Percentiles rank a stretch among this genome's conserved stretches.
Evolutionary conservation across 2,113 vertebrate species (phyloP).

Genomic region (Psilopogon haemacephalus): DNA sequence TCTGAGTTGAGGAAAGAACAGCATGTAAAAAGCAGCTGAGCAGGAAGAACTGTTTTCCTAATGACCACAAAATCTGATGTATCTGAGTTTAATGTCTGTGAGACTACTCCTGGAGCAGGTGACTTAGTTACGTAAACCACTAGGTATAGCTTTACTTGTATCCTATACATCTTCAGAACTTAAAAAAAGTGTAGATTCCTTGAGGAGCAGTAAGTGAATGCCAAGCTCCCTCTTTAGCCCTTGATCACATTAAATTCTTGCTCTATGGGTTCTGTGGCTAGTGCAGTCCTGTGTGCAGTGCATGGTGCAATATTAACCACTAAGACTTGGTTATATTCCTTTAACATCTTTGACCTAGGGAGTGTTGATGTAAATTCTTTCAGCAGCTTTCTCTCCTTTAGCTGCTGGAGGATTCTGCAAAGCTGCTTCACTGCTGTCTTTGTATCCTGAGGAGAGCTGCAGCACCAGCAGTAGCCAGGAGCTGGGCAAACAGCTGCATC

Average conservation of each 20-base stretch:
- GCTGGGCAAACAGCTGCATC: constrained; percentile 65
- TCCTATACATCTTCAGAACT: neutral
- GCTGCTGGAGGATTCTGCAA: constrained; percentile 23
- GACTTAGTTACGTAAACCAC: neutral
- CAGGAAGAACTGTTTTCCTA: neutral
- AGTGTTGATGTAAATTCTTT: constrained; percentile 55
- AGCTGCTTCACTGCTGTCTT: constrained; percentile 53
- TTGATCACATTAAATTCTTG: neutral
- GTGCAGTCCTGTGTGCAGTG: neutral
- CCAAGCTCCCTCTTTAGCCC: neutral
- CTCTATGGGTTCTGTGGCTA: neutral
- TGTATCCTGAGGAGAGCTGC: constrained; percentile 52
- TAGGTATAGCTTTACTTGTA: neutral
- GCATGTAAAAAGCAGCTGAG: neutral
- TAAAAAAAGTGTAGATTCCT: neutral
- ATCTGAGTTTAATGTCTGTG: neutral
- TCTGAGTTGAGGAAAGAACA: constrained; percentile 11
- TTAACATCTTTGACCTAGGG: constrained; percentile 64
- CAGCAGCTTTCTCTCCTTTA: constrained; percentile 17
- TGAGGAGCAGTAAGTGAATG: neutral
- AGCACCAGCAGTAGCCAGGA: constrained; percentile 43
- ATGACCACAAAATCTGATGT: neutral
- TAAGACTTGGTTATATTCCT: constrained; percentile 61
- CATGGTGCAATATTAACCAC: neutral
- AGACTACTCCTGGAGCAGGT: neutral